phyloP scores from a whole-genome alignment of 2,113 vertebrate species.

The Hemibagrus wyckioides region DNA sequence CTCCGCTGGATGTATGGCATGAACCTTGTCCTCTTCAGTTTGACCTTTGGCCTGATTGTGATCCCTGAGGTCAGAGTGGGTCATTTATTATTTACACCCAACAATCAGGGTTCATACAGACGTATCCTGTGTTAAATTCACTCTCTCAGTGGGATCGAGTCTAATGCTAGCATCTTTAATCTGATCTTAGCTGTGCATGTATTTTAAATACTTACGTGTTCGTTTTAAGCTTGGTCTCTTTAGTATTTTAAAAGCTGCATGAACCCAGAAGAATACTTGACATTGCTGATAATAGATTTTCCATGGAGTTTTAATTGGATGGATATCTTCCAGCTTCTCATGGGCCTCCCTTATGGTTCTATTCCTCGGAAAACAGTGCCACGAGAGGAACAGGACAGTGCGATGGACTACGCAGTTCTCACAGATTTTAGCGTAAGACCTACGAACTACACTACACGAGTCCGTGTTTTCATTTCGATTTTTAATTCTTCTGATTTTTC shows the following conservation, averaged over 20 bases:
- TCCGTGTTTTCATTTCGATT: background rate
- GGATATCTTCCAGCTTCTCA: conserved; percentile 78
- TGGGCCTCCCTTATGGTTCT: conserved; percentile 94
- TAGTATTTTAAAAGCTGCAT: background rate
- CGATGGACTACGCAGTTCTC: conserved; percentile 94
- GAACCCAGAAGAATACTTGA: background rate
- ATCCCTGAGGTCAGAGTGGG: conserved; percentile 87
- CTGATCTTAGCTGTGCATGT: background rate
- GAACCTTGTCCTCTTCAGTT: conserved; percentile 93
- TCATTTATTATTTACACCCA: background rate
- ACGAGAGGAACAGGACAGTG: conserved; percentile 83
- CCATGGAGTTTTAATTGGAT: background rate
- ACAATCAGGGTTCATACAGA: conserved; percentile 7
- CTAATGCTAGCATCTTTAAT: background rate
- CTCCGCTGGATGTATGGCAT: conserved; percentile 99
- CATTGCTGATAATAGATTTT: background rate
- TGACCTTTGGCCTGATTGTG: conserved; percentile 95
- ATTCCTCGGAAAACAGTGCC: conserved; percentile 96
- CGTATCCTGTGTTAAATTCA: background rate
- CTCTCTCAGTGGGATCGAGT: background rate
- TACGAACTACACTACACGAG: background rate
- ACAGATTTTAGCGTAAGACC: conserved; percentile 94
- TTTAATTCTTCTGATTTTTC: background rate
- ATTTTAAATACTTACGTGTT: background rate
- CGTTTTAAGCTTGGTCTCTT: background rate